These are phyloP conservation scores for Aix galericulata DNA, from an alignment of 2,113 vertebrate species.

Conservation along the genomic window DNA sequence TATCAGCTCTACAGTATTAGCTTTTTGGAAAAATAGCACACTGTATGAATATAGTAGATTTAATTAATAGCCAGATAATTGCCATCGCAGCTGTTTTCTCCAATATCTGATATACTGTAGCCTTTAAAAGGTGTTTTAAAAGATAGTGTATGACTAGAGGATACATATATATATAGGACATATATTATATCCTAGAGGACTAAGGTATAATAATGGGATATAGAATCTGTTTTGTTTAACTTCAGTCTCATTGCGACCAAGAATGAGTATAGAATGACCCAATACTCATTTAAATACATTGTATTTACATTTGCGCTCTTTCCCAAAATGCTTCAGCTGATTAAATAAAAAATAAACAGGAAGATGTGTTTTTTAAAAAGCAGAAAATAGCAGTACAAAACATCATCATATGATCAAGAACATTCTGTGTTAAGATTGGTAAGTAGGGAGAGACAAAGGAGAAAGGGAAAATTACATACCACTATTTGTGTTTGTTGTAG, in stretches of 20 bases:
- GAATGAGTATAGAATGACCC: background rate
- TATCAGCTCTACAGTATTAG: background rate
- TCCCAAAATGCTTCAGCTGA: background rate
- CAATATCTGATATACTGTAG: background rate
- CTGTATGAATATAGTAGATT: background rate
- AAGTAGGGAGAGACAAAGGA: constrained; percentile 54
- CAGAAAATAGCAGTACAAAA: background rate
- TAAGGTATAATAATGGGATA: background rate
- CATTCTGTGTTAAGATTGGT: background rate
- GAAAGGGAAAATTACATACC: constrained; percentile 74
- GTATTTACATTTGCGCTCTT: background rate
- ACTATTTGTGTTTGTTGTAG: constrained; percentile 74
- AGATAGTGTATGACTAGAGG: background rate
- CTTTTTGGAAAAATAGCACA: background rate
- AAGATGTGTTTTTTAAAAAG: background rate
- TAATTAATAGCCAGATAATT: background rate
- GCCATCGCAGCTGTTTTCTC: background rate
- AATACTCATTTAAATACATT: background rate
- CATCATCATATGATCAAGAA: background rate
- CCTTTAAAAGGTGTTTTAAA: background rate
- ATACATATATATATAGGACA: background rate
- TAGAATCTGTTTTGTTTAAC: background rate
- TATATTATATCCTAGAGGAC: too few relatives aligned
- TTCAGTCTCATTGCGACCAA: background rate
- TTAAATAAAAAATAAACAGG: background rate